Evolutionary conservation across 2,888 invertebrate species (phyloP).

Genomic region (Abrostola triplasia): DNA sequence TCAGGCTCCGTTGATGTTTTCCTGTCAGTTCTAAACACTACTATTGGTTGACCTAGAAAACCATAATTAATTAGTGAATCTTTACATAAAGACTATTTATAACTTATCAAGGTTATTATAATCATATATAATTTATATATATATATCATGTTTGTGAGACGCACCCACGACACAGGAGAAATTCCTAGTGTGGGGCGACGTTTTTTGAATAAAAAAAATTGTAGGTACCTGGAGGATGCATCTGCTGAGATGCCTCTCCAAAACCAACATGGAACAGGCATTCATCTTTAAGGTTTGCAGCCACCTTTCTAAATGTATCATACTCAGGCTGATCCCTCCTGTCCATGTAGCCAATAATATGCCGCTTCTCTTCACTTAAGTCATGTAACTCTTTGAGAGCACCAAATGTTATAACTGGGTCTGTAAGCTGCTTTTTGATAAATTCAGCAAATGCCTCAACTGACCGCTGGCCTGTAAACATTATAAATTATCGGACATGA

Average conservation of each 20-base stretch:
- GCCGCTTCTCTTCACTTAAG: slow-evolving; percentile 94
- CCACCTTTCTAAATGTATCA: slow-evolving; percentile 93
- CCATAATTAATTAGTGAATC: background rate
- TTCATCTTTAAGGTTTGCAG: slow-evolving; percentile 97
- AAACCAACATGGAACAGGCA: slow-evolving; percentile 98
- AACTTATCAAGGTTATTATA: background rate
- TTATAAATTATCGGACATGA: background rate
- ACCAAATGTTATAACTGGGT: slow-evolving; percentile 94
- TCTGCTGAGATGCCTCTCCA: slow-evolving; percentile 93
- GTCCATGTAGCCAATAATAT: slow-evolving; percentile 97
- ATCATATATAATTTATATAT: no score
- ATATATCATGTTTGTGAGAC: no score
- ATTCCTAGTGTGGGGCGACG: no score
- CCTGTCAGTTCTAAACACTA: slow-evolving; percentile 94
- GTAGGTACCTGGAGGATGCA: slow-evolving; percentile 94
- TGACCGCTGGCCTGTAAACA: slow-evolving; percentile 91
- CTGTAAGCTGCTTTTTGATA: slow-evolving; percentile 95
- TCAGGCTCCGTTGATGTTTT: slow-evolving; percentile 94
- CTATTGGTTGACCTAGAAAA: slow-evolving; percentile 91
- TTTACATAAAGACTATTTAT: background rate
- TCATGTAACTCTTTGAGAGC: slow-evolving; percentile 91
- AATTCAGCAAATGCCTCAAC: slow-evolving; percentile 96
- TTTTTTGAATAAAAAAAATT: background rate
- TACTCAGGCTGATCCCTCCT: slow-evolving; percentile 94
- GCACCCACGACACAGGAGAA: no score